Conservation (phyloP, 35 echinoderm and acorn worm species). For the Heliocidaris erythrogramma region DNA sequence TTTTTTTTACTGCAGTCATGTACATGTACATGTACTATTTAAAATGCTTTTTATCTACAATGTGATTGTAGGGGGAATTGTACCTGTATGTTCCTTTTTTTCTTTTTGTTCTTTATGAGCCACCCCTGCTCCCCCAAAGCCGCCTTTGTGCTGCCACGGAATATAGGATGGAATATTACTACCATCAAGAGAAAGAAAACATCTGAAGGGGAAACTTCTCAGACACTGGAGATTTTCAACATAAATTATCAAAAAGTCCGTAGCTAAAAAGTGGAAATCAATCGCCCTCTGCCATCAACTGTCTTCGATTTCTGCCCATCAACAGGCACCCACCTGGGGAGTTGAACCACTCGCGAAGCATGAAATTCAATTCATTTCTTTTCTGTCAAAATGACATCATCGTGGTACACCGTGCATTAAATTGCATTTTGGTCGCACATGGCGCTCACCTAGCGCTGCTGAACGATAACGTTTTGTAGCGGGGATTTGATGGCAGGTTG, state of each 20-base stretch:
- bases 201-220: background rate
- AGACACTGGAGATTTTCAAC: background rate
- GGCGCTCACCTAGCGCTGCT: background rate
- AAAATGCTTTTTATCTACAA: no score
- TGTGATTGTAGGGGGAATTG: no score
- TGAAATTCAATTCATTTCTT: constrained; percentile 39
- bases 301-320: constrained; percentile 17
- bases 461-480: background rate
- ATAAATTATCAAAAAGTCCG: background rate
- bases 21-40: no score
- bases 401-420: background rate
- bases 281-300: background rate
- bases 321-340: background rate
- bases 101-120: no score
- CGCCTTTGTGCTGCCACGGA: no score
- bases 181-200: background rate
- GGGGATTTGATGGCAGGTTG: no score
- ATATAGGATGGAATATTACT: background rate
- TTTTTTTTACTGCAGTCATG: no score
- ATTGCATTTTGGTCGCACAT: constrained; percentile 15
- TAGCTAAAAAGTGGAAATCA: background rate
- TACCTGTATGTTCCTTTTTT: no score
- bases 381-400: background rate
- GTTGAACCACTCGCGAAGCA: background rate
- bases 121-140: no score